Evolutionary conservation across 2,113 vertebrate genomes (phyloP), one percentile per base, ranked within the genome.

Genomic region (Otocyon megalotis): DNA sequence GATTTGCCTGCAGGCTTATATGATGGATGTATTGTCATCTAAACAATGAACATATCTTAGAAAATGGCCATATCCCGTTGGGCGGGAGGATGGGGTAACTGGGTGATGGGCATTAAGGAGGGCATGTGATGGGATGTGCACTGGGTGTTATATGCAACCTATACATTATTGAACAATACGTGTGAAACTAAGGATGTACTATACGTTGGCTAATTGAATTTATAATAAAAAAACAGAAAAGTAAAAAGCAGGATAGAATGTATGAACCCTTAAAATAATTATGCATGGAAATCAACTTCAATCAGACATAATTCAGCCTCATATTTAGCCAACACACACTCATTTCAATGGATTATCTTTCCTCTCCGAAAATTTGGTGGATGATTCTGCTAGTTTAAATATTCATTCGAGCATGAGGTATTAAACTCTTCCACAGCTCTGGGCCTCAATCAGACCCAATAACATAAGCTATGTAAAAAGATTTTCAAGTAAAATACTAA

Each of bases 401-500:
- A 96, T 14, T 30, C 24, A 90, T 15, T 67, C 2, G 4, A 67
- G 9, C 48, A 65, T 35, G 19, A 87, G 43, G 54, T 14, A 83
- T 30, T 90, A n/a, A 2, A 58, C 65, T 88, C 28, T 56, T 50
- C 2, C 43, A 60, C 2, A 67, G 15, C 14, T 69, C 0, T 67
- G 15, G 54, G 26, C 10, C 82, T 86, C 17, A 53, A 8, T 82
- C 1, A n/a, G 14, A 43, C 22, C 3, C 43, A 76, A 15, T 32
- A 56, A 56, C 24, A 90, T 76, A 2, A 89, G n/a, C 48, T 30
- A 24, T 14, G 10, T 60, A 86, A 80, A 86, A 93, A 90, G 13
- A 96, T 58, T 85, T 95, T 77, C n/a, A 94, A 79, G 20, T 65
- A 17, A 60, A 95, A 96, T 50, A 76, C 3, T 56, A 53, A 79